These are phyloP conservation scores for Dione juno DNA, from an alignment of 2,888 invertebrate genomes.

Conservation along the genomic window DNA sequence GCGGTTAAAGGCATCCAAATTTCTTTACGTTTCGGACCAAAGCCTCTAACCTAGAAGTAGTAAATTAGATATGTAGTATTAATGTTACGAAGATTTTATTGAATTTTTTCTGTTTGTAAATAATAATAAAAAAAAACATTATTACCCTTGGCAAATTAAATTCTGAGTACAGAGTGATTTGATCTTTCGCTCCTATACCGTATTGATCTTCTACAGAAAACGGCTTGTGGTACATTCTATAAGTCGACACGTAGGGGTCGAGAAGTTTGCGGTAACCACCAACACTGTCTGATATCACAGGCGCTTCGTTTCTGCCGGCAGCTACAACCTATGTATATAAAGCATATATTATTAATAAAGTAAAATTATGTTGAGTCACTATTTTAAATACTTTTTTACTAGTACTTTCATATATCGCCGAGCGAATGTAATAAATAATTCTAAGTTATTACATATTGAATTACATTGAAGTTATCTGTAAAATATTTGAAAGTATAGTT, in stretches of 20 bases:
- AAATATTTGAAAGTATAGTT: no score
- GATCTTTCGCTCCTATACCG: constrained; percentile 73
- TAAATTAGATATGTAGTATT: neutral
- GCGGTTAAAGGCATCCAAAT: constrained; percentile 75
- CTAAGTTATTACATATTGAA: no score
- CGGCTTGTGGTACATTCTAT: constrained; percentile 63
- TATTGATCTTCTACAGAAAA: constrained; percentile 70
- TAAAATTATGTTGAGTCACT: no score
- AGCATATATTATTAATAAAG: neutral
- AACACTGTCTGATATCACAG: constrained; percentile 62
- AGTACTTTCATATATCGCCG: no score
- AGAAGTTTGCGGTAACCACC: constrained; percentile 62
- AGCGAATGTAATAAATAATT: no score
- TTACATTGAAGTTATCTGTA: no score
- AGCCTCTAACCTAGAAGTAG: constrained; percentile 64
- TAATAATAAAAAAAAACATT: neutral
- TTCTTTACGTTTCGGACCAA: constrained; percentile 71
- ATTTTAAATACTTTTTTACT: no score
- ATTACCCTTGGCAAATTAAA: constrained; percentile 66
- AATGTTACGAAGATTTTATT: neutral
- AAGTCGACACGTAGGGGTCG: constrained; percentile 74
- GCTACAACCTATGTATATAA: constrained; percentile 63
- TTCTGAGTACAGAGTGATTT: constrained; percentile 74
- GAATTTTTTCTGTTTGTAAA: neutral
- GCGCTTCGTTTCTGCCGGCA: constrained; percentile 71